These are phyloP conservation scores for Cataglyphis hispanica DNA, from an alignment of 1,140 invertebrate genomes.

Conservation along the genomic window DNA sequence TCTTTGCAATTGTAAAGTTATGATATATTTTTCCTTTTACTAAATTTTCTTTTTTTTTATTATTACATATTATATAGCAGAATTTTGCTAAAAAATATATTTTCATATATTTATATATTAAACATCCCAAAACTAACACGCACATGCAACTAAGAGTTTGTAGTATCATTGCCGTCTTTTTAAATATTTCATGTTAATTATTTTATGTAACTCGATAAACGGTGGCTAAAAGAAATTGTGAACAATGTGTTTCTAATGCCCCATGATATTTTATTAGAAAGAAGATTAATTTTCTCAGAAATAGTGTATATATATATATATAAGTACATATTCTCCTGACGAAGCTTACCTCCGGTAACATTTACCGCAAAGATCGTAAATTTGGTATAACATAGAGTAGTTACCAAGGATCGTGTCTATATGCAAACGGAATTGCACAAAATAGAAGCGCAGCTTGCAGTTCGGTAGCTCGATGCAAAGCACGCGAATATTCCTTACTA, in stretches of 20 bases:
- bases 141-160: not conserved
- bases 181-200: not conserved
- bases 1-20: not conserved
- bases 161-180: not conserved
- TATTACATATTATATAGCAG: not conserved
- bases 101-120: not conserved
- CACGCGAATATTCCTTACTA: constrained; percentile 70
- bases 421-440: constrained; percentile 73
- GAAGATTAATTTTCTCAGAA: constrained; percentile 30
- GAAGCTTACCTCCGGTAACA: constrained; percentile 56
- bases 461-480: constrained; percentile 71
- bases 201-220: not conserved
- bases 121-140: not conserved
- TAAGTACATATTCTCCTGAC: constrained; percentile 51
- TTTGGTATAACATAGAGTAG: constrained; percentile 64
- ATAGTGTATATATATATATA: constrained; percentile 7
- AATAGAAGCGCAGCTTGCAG: constrained; percentile 74
- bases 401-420: constrained; percentile 75
- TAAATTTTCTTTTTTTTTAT: constrained; percentile 17
- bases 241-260: not conserved
- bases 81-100: not conserved
- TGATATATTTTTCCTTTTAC: constrained; percentile 7
- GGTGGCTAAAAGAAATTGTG: not conserved
- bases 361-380: constrained; percentile 68
- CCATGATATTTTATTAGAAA: not conserved